phyloP scores from a whole-genome alignment of 2,113 vertebrate genomes.

The Marmota monax region DNA sequence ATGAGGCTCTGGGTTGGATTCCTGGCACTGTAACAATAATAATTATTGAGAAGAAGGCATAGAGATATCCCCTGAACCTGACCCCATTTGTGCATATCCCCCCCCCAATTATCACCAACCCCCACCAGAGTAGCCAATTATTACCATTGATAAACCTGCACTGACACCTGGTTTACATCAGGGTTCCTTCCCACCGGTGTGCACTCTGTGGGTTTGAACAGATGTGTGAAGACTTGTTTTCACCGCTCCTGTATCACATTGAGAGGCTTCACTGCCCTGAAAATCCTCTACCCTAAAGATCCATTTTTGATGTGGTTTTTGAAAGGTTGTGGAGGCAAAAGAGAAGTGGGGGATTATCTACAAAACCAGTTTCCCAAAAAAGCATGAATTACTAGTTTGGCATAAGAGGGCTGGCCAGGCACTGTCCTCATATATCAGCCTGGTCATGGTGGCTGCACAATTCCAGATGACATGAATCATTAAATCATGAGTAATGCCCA shows the following conservation, averaged over 20 bases:
- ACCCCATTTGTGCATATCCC: accelerated
- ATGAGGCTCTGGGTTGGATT: no score
- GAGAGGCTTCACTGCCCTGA: background rate
- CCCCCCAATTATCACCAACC: accelerated
- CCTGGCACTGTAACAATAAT: no score
- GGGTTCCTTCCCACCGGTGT: no score
- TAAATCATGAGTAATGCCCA: background rate
- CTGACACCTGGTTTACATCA: background rate
- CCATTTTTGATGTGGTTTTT: background rate
- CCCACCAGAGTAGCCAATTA: no score
- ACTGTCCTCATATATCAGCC: background rate
- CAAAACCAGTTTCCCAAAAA: background rate
- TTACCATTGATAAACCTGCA: accelerated
- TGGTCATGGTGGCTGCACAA: background rate
- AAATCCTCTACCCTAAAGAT: background rate
- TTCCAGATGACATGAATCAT: background rate
- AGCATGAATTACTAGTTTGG: background rate
- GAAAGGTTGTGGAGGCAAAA: background rate
- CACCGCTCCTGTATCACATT: background rate
- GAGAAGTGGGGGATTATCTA: background rate
- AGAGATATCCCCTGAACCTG: background rate
- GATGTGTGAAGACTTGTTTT: background rate
- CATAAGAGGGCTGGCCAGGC: background rate
- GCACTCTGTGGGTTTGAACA: background rate
- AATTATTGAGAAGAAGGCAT: background rate